Evolutionary conservation across 2,888 invertebrate genomes (phyloP), one percentile per base, ranked within the genome.

Genomic region (Caenorhabditis panamensis): DNA sequence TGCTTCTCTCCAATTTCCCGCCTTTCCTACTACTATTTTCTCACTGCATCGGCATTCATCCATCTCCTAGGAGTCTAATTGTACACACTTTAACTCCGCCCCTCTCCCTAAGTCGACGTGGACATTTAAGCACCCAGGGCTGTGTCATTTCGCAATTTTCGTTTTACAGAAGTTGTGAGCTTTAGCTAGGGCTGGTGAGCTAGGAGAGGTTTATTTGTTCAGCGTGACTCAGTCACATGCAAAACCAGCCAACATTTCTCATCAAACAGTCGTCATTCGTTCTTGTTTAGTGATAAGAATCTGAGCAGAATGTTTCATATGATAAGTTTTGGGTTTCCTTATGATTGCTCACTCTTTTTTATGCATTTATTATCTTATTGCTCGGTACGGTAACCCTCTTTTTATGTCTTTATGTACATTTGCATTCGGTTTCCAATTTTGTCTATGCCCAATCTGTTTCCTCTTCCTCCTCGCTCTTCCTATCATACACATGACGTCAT

Each of bases 61-160:
- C 73, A 66, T 73, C 73, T 66, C 66, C 73, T 66, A 47, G 73
- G 73, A 75, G 73, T 75, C 49, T 66, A 54, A 75, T 75, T 59
- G 73, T 75, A 66, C 73, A 59, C 66, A 75, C 49, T 58, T 28
- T 16, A 4, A 58, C 69, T 22, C 71, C 71, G 61, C 66, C 61
- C 49, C 36, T 37, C 20, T 24, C 47, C 47, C 53, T 66, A 66
- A 66, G 64, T 53, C 58, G 59, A 75, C 66, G 73, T 75, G 64
- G 58, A 63, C 71, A 61, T 61, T 24, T 36, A 31, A 16, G 31
- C 18, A 54, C 24, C 28, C 44, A 16, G 24, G 49, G 31, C 24
- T n/a, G 36, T 61, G 24, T 56, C 20, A 73, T 73, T 73, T 73
- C 63, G 59, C 73, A 59, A 59, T 44, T 53, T 26, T 22, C 3